Evolutionary conservation across 2,113 vertebrate species (phyloP).

Genomic region (Platichthys flesus): DNA sequence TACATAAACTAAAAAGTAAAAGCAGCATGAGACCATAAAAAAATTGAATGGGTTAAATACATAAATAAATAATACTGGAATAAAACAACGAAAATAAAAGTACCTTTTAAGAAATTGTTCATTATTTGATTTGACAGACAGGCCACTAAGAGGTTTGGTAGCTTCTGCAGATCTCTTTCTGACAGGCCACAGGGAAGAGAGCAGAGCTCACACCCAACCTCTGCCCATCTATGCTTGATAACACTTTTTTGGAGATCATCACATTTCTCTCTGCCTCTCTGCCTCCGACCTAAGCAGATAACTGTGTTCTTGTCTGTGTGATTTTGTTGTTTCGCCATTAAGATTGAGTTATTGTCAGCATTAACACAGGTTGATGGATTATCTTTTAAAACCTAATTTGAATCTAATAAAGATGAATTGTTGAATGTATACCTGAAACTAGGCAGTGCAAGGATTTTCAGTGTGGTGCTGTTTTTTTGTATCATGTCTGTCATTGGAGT

Average conservation of each 20-base stretch:
- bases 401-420: neutral
- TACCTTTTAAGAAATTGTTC: too few relatives aligned
- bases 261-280: neutral
- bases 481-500: neutral
- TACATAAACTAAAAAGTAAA: too few relatives aligned
- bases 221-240: constrained; percentile 30
- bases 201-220: constrained; percentile 20
- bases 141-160: too few relatives aligned
- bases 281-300: neutral
- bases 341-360: neutral
- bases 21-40: too few relatives aligned
- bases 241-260: neutral
- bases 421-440: neutral
- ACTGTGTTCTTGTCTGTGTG: constrained; percentile 12
- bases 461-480: too few relatives aligned
- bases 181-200: constrained; percentile 5
- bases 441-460: neutral
- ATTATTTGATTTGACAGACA: too few relatives aligned
- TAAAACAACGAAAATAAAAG: too few relatives aligned
- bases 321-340: neutral
- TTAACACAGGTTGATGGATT: constrained; percentile 21
- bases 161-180: neutral
- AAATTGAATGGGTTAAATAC: too few relatives aligned
- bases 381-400: constrained; percentile 22
- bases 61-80: too few relatives aligned